phyloP scores from a whole-genome alignment of 2,888 invertebrate genomes.

The Hedychridium roseum region DNA sequence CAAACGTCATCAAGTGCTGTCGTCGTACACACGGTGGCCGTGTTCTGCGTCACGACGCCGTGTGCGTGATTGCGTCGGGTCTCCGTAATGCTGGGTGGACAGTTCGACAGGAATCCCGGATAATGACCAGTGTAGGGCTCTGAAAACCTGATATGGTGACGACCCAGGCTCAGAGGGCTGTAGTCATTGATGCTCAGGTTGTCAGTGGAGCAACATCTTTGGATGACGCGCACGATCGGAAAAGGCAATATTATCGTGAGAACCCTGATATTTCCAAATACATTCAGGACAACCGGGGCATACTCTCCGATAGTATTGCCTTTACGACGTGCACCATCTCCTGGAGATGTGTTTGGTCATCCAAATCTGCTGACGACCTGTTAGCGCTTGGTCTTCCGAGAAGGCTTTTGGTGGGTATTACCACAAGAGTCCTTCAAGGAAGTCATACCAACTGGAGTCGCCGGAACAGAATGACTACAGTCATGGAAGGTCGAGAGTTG shows the following conservation, averaged over 20 bases:
- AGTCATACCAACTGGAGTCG: constrained; percentile 21
- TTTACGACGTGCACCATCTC: constrained; percentile 24
- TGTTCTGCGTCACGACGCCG: constrained; percentile 48
- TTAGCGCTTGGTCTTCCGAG: constrained; percentile 16
- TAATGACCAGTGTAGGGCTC: constrained; percentile 25
- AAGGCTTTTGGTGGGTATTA: constrained; percentile 11
- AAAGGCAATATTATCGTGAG: too few relatives aligned
- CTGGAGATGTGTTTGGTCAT: constrained; percentile 28
- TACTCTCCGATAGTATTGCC: neutral
- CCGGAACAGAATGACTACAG: constrained; percentile 25
- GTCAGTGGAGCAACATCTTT: constrained; percentile 20
- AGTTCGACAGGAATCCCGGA: constrained; percentile 37
- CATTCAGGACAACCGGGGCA: too few relatives aligned
- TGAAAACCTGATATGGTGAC: constrained; percentile 28
- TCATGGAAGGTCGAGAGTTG: too few relatives aligned
- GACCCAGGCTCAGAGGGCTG: neutral
- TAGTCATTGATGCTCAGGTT: constrained; percentile 22
- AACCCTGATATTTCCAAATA: too few relatives aligned
- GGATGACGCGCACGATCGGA: constrained; percentile 18
- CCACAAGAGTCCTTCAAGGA: constrained; percentile 21
- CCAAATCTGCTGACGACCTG: constrained; percentile 16
- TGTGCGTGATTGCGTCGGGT: constrained; percentile 32
- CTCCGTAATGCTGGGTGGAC: constrained; percentile 40
- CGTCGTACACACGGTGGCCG: constrained; percentile 55
- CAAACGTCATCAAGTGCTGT: constrained; percentile 49